Evolutionary conservation across 2,888 invertebrate species (phyloP), one percentile per base, ranked within the genome.

Genomic region (Xylota sylvarum): DNA sequence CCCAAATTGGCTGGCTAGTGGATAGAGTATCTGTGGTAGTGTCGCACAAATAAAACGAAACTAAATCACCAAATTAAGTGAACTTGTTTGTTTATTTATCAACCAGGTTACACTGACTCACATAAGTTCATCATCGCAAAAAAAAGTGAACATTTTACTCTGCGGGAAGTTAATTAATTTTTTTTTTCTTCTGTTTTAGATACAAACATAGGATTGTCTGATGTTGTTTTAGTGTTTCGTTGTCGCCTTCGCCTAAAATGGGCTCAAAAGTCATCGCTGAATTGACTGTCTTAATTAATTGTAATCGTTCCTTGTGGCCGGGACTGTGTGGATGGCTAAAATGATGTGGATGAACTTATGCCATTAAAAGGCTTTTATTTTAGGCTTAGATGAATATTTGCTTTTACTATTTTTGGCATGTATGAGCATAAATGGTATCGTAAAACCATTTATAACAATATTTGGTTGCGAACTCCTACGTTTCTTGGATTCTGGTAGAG

Each of bases 41-140:
- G 35, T 48, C 32, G 48, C 19, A 46, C 27, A 6, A 32, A 70
- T 70, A 19, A 17, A 37, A 46, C 27, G 32, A 43, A 56, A 17
- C 43, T 32, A 43, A 73, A 60, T 50, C n/a, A 37, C 60, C 60
- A 73, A 60, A 60, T 60, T 60, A 50, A 73, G 60, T 73, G 60
- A 58, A 72, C 72, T 70, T 43, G 56, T 55, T 56, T 55, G 7
- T 9, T 43, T 40, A 30, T 69, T 69, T 52, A 40, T 37, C 27
- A 69, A 55, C 37, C 35, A 46, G 58, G 43, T 58, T 43, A 32
- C 12, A n/a, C 23, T 73, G 60, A 48, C 50, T 73, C 73, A 73
- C 23, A 17, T 43, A 27, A 17, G 23, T 27, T 67, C 17, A 52
- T n/a, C n/a, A 43, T n/a, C 5, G n/a, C 1, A 40, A 40, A 40